A percentile compares a stretch with the other conserved stretches of the same genome.
Evolutionary conservation across 2,113 vertebrate genomes (phyloP).

Genomic region (Dicerorhinus sumatrensis): DNA sequence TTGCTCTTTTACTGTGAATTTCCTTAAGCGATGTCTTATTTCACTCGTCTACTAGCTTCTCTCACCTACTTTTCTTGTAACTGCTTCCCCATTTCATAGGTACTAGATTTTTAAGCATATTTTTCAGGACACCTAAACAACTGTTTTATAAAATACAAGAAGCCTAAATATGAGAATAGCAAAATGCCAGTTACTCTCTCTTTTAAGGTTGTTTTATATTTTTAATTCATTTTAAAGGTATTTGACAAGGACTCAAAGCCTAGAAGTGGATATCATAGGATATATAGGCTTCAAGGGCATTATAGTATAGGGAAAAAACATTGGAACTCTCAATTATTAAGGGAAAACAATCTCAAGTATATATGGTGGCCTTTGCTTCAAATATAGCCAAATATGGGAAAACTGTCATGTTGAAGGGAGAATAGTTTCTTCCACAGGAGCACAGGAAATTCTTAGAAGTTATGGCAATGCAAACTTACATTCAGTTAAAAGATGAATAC

Average conservation of each 20-base stretch:
- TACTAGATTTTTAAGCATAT: not conserved
- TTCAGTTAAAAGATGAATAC: not conserved
- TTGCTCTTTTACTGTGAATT: not conserved
- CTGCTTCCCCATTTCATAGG: not conserved
- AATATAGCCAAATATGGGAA: not conserved
- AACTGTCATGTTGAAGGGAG: not conserved
- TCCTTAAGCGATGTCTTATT: not conserved
- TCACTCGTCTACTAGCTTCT: not conserved
- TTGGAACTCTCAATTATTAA: not conserved
- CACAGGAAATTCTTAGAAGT: not conserved
- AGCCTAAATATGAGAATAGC: not conserved
- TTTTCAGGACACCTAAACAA: not conserved
- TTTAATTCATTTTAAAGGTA: not conserved
- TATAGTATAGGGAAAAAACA: not conserved
- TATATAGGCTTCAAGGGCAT: not conserved
- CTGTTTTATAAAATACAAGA: not conserved
- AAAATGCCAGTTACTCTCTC: not conserved
- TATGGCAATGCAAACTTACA: not conserved
- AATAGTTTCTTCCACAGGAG: not conserved
- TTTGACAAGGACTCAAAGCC: not conserved
- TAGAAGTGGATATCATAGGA: not conserved
- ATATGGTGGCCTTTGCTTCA: not conserved
- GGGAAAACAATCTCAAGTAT: not conserved
- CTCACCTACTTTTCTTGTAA: not conserved
- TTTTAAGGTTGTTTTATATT: not conserved